Conservation (phyloP, 2,888 invertebrate species). For the Xanthorhoe spadicearia region DNA sequence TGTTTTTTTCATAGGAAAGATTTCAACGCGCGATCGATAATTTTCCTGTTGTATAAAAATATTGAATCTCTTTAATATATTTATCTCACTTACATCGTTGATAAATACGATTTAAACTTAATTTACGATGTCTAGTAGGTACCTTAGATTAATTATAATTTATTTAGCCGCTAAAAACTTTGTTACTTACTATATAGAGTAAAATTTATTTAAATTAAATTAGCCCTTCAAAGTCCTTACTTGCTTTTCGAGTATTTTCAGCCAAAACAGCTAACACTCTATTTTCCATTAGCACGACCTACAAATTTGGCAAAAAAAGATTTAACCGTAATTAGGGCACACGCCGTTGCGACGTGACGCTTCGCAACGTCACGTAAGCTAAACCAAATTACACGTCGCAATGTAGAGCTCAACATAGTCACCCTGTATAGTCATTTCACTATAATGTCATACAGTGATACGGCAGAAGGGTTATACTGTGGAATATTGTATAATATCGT, state of each 20-base stretch:
- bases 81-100: neutral
- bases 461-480: slow-evolving; percentile 1
- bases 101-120: neutral
- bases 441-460: neutral
- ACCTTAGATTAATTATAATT: too few species aligned
- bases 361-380: slow-evolving; percentile 75
- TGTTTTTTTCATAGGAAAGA: slow-evolving; percentile 29
- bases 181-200: neutral
- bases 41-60: slow-evolving; percentile 19
- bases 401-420: slow-evolving; percentile 8
- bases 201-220: neutral
- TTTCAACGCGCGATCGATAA: slow-evolving; percentile 33
- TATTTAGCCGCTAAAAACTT: neutral
- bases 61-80: neutral
- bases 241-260: neutral
- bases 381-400: slow-evolving; percentile 77
- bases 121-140: neutral
- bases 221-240: neutral
- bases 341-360: slow-evolving; percentile 73
- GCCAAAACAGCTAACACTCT: slow-evolving; percentile 6
- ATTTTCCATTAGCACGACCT: slow-evolving; percentile 24
- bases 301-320: slow-evolving; percentile 39
- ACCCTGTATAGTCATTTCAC: slow-evolving; percentile 8
- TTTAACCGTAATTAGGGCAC: slow-evolving; percentile 73
- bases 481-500: neutral